Evolutionary conservation across 1,140 invertebrate species (phyloP), one percentile per base, ranked within the genome.

Genomic region (Spodoptera frugiperda): DNA sequence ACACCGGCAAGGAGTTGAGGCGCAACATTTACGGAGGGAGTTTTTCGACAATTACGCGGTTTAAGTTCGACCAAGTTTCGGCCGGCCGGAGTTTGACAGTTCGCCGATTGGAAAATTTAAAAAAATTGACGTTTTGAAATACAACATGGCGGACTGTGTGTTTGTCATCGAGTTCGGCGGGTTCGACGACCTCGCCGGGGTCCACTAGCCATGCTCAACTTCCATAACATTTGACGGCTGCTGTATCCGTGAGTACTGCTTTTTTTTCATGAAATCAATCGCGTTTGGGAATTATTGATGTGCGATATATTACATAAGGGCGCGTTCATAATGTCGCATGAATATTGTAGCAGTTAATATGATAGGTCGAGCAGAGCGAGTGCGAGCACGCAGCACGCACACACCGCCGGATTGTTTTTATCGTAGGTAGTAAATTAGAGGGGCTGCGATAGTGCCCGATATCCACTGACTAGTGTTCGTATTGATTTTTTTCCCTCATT

Each of bases 401-500:
- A 87, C 82, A 72, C n/a, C 33, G 54, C 33, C 39, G 51, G 80
- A 87, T 90, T 90, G 88, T 89, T 90, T 90, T 90, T 90, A 88
- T 91, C 87, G 87, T 73, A 74, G 74, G 83, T 80, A 90, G 90
- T 91, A 93, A 91, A 92, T 93, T 90, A 91, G 83, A 89, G 84
- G 85, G 85, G 84, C 70, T 61, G 76, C 87, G 89, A 91, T 92
- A 92, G 87, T 91, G 88, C 87, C 85, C 90, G 89, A 93, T 93
- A 89, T 81, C 77, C 70, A 73, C 72, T 82, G 79, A 87, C 82
- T 91, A 87, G 87, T 87, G 85, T 85, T 81, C 67, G 89, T 93
- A 93, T 93, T 91, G 91, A 93, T 93, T 93, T 93, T 89, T 93
- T 93, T 93, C 92, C 92, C 89, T 91, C 92, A 93, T 93, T 91